A percentile compares a stretch with the other conserved stretches of the same genome.
These are phyloP conservation scores for Sebastes steindachneri DNA, from an alignment of 2,797 vertebrate genomes.

Conservation along the genomic window DNA sequence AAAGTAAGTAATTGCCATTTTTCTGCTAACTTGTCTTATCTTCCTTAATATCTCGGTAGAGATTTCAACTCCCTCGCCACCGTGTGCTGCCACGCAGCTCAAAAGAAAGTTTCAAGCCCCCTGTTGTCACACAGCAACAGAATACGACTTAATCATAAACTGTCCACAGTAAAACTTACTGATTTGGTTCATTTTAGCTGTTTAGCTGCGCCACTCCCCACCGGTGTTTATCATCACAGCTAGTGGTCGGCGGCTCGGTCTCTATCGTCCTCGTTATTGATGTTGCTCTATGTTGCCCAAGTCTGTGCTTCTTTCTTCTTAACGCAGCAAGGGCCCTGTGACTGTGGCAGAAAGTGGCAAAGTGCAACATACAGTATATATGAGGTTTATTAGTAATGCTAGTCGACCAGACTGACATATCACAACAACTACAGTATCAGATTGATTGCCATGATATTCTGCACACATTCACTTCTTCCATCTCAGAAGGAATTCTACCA, in stretches of 20 bases:
- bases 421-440: not conserved
- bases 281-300: not conserved
- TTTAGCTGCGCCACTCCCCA: not conserved
- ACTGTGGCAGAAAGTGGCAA: not conserved
- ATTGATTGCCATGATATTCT: not conserved
- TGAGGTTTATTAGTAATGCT: not conserved
- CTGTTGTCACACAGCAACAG: not conserved
- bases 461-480: not conserved
- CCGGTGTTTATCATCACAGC: slow-evolving; percentile 2
- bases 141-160: slow-evolving; percentile 14
- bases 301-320: not conserved
- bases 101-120: slow-evolving; percentile 2
- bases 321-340: not conserved
- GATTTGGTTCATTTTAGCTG: not conserved
- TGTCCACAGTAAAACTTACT: not conserved
- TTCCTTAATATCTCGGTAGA: not conserved
- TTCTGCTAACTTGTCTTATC: not conserved
- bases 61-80: not conserved
- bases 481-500: not conserved
- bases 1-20: not conserved
- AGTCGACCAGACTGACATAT: not conserved
- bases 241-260: not conserved
- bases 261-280: slow-evolving; percentile 19
- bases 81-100: not conserved
- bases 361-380: no score